phyloP scores from a whole-genome alignment of 2,888 invertebrate genomes.

The Zaprionus obscuricornis region DNA sequence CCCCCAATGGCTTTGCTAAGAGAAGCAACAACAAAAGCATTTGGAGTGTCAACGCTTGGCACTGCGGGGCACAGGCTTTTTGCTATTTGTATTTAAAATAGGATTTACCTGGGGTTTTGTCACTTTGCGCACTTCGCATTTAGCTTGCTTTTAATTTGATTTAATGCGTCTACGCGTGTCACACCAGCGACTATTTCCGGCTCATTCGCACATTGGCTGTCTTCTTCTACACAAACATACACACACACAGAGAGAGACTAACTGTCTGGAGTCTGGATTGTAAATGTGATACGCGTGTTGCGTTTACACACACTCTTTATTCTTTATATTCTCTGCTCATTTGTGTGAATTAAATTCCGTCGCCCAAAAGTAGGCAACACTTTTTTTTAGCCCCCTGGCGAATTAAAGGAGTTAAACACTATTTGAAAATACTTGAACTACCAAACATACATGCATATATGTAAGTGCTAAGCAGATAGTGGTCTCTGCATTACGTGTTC shows the following conservation, averaged over 20 bases:
- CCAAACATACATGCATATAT: not conserved
- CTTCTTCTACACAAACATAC: not conserved
- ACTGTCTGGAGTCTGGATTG: conserved; percentile 18
- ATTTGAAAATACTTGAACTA: conserved; percentile 42
- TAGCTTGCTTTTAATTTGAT: conserved; percentile 77
- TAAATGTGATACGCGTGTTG: conserved; percentile 38
- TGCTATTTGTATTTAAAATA: conserved; percentile 76
- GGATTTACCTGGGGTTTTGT: conserved; percentile 74
- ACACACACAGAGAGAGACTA: too few relatives aligned
- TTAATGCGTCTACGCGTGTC: conserved; percentile 75
- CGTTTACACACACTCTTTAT: too few relatives aligned
- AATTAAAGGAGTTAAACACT: conserved; percentile 45
- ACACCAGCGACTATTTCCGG: conserved; percentile 34
- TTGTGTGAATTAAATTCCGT: conserved; percentile 58
- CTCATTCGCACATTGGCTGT: conserved; percentile 5
- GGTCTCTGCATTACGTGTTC: too few relatives aligned
- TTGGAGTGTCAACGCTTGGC: conserved; percentile 24
- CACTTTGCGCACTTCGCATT: conserved; percentile 60
- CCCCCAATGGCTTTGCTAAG: too few relatives aligned
- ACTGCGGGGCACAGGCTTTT: conserved; percentile 23
- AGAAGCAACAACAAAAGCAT: conserved; percentile 8
- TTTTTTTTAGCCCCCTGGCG: conserved; percentile 28
- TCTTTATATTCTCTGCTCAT: conserved; percentile 38
- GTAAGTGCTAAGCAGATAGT: too few relatives aligned
- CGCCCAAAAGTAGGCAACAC: conserved; percentile 37